Conservation (phyloP, 2,888 invertebrate species). For the Prenolepis imparis region DNA sequence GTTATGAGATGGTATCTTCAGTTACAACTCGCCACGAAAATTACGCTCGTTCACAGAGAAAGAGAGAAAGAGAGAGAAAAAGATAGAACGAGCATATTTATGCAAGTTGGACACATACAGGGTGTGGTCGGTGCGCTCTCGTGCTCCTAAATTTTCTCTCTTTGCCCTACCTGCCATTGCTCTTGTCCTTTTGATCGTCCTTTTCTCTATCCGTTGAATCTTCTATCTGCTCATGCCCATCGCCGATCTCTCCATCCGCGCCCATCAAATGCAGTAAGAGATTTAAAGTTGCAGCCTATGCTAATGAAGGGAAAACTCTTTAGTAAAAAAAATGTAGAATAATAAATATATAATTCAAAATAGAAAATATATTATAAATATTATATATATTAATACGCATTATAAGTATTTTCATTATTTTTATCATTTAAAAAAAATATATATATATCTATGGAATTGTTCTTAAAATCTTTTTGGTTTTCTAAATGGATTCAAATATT, state of each 20-base stretch:
- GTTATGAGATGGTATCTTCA: conserved; percentile 22
- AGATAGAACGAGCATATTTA: conserved; percentile 44
- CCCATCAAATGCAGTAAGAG: neutral
- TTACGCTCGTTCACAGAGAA: conserved; percentile 46
- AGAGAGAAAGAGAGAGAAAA: conserved; percentile 23
- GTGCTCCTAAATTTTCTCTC: conserved; percentile 54
- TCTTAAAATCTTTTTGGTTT: neutral
- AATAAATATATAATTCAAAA: neutral
- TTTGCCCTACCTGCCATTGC: conserved; percentile 18
- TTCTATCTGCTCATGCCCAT: conserved; percentile 32
- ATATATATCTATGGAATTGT: neutral
- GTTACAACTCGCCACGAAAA: conserved; percentile 49
- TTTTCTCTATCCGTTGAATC: conserved; percentile 13
- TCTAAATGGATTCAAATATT: neutral
- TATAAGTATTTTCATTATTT: neutral
- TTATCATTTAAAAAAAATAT: neutral
- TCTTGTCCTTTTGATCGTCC: conserved; percentile 31
- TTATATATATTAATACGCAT: neutral
- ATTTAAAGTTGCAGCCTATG: conserved; percentile 10
- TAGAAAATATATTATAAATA: neutral
- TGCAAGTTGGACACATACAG: conserved; percentile 58
- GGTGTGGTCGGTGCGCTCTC: conserved; percentile 70
- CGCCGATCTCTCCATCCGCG: conserved; percentile 20
- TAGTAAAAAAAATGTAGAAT: neutral
- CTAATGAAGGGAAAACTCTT: neutral